Conservation (phyloP, 2,888 invertebrate species). For the Ormyrus labotus region DNA sequence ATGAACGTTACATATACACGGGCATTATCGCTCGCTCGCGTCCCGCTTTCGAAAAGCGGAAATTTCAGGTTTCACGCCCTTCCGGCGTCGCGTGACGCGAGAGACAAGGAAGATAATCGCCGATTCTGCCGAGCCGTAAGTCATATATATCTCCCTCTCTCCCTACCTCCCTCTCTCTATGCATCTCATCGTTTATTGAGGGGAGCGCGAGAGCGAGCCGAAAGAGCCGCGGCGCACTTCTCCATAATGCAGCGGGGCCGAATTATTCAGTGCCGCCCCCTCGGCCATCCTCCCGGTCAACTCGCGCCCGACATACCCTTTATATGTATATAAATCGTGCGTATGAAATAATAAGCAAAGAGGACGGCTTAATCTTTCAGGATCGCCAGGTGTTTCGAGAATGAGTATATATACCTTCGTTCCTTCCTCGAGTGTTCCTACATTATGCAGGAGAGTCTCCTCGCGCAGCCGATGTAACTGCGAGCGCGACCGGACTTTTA, state of each 20-base stretch:
- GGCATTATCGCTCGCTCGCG: neutral
- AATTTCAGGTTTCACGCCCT: conserved; percentile 52
- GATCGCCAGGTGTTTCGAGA: neutral
- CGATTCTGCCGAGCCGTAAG: conserved; percentile 27
- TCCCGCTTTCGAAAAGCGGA: conserved; percentile 39
- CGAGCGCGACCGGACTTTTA: neutral
- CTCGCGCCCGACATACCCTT: neutral
- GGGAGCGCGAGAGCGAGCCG: neutral
- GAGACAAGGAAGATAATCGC: conserved; percentile 46
- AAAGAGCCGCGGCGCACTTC: neutral
- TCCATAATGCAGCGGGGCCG: conserved; percentile 27
- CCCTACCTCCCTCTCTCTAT: neutral
- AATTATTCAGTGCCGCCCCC: conserved; percentile 34
- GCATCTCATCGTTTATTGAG: conserved; percentile 53
- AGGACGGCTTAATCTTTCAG: conserved; percentile 13
- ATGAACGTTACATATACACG: neutral
- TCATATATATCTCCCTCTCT: neutral
- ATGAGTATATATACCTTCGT: neutral
- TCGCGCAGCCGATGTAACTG: too few species aligned
- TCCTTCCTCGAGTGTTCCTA: too few species aligned
- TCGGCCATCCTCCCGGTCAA: conserved; percentile 1
- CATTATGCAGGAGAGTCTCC: too few species aligned
- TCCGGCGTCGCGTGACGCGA: conserved; percentile 43
- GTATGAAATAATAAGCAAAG: conserved; percentile 25
- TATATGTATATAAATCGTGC: conserved; percentile 4